Percentiles rank a stretch among this genome's conserved stretches.
phyloP scores from a whole-genome alignment of 2,113 vertebrate genomes.

The Labeo catla region DNA sequence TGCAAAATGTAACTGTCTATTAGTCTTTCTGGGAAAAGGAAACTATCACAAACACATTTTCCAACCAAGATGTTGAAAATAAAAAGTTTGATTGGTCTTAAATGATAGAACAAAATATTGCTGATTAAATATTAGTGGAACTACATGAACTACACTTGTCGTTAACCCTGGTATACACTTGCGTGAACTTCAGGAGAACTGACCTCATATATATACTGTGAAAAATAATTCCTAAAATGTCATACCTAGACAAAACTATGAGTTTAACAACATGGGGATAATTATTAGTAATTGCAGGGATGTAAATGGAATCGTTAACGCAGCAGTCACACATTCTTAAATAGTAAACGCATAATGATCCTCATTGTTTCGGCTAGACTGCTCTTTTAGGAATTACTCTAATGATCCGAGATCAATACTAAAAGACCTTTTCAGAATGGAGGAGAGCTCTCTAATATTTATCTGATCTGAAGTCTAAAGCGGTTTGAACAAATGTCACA shows the following conservation, averaged over 20 bases:
- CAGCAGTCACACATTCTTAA: background rate
- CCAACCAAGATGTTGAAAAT: background rate
- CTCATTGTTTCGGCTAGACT: background rate
- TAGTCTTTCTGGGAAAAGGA: background rate
- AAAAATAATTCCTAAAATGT: background rate
- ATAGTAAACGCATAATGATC: background rate
- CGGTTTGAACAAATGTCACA: constrained; percentile 49
- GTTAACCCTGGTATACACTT: background rate
- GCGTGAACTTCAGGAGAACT: too few species aligned
- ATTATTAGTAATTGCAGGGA: background rate
- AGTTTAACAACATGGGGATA: background rate
- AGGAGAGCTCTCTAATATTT: constrained; percentile 43
- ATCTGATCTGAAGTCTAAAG: constrained; percentile 47
- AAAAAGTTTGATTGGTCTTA: constrained; percentile 2
- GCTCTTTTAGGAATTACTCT: constrained; percentile 43
- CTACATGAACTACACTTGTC: background rate
- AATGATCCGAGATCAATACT: constrained; percentile 45
- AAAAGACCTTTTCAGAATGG: constrained; percentile 51
- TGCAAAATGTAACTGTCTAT: background rate
- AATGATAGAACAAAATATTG: background rate
- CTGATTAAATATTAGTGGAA: background rate
- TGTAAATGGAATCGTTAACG: background rate
- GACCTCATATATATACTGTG: background rate
- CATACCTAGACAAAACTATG: background rate
- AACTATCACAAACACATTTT: background rate